Conservation (phyloP, 2,888 invertebrate genomes). For the Clistopyga incitator region DNA sequence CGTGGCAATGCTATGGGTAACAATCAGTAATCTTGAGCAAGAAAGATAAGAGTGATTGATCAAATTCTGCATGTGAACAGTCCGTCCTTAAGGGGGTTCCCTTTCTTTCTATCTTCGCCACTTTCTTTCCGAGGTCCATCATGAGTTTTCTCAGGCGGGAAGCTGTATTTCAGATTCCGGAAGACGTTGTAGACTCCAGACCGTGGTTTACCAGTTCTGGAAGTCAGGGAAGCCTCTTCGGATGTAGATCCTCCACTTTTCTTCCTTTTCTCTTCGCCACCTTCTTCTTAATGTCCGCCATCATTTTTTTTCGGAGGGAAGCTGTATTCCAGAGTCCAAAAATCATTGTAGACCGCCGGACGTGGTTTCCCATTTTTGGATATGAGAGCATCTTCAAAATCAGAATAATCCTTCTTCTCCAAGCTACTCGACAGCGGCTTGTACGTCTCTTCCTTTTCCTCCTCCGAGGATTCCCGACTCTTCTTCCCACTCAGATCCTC, state of each 20-base stretch:
- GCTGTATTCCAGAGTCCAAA: conserved; percentile 86
- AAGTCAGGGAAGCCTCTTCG: conserved; percentile 68
- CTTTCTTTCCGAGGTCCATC: conserved; percentile 1
- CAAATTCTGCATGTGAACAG: neutral
- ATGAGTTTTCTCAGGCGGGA: conserved; percentile 78
- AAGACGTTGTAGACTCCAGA: conserved; percentile 85
- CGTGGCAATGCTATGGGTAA: neutral
- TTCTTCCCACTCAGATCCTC: conserved; percentile 55
- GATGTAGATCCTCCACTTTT: neutral
- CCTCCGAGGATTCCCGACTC: conserved; percentile 13
- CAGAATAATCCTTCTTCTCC: conserved; percentile 69
- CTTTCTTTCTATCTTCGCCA: neutral
- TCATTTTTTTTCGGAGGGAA: conserved; percentile 79
- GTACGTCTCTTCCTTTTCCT: conserved; percentile 52
- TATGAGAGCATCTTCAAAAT: conserved; percentile 82
- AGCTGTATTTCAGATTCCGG: conserved; percentile 86
- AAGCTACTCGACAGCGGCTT: conserved; percentile 70
- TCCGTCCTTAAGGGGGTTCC: neutral
- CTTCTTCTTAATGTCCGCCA: conserved; percentile 3
- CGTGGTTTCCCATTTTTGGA: conserved; percentile 84
- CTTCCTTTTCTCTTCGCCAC: neutral
- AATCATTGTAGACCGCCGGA: conserved; percentile 85
- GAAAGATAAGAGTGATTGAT: neutral
- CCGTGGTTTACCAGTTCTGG: conserved; percentile 84
- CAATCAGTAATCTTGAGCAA: neutral